A percentile compares a stretch with the other conserved stretches of the same genome.
Conservation (phyloP, 1,140 invertebrate genomes). For the Euglossa dilemma region DNA sequence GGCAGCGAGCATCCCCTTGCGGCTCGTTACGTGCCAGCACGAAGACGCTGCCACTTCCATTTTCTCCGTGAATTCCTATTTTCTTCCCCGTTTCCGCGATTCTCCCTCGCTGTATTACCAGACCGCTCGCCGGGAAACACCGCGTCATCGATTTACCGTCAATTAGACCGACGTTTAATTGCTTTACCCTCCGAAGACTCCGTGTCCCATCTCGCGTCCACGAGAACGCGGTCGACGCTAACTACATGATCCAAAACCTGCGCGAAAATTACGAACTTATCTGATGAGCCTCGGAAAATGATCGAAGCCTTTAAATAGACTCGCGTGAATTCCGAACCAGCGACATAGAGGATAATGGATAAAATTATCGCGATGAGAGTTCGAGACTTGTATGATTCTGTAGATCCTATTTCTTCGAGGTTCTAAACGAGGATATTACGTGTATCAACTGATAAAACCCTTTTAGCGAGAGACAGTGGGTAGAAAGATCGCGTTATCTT, state of each 20-base stretch:
- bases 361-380: too few relatives aligned
- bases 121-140: not conserved
- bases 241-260: not conserved
- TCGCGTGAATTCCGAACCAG: too few relatives aligned
- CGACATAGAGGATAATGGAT: too few relatives aligned
- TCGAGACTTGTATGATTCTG: too few relatives aligned
- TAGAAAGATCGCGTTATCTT: too few relatives aligned
- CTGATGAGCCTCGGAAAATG: too few relatives aligned
- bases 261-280: not conserved
- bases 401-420: too few relatives aligned
- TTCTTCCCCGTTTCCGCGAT: not conserved
- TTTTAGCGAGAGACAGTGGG: too few relatives aligned
- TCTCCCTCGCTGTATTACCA: not conserved
- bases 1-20: not conserved
- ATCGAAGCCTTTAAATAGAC: too few relatives aligned
- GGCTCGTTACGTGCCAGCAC: conserved; percentile 37
- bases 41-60: not conserved
- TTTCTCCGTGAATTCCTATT: conserved; percentile 7
- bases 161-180: conserved; percentile 47
- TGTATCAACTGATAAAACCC: too few relatives aligned
- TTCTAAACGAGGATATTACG: too few relatives aligned
- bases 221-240: not conserved
- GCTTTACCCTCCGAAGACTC: not conserved
- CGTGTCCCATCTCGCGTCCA: not conserved
- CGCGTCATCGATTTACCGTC: conserved; percentile 49